A percentile compares a stretch with the other conserved stretches of the same genome.
These are phyloP conservation scores for Anguilla japonica DNA, from an alignment of 2,113 vertebrate genomes.

Conservation along the genomic window DNA sequence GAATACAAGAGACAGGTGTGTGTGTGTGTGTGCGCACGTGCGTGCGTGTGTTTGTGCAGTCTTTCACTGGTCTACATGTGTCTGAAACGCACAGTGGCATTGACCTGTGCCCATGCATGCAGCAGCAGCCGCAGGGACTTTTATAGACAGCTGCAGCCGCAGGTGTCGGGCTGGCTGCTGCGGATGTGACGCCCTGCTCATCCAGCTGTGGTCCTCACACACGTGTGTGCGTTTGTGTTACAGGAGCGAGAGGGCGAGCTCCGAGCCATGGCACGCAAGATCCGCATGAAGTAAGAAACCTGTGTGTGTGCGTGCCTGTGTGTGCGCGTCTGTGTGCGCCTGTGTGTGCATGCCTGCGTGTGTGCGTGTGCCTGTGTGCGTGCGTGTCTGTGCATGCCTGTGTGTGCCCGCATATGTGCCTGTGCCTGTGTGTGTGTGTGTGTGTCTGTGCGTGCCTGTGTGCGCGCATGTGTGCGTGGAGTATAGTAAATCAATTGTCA, in stretches of 20 bases:
- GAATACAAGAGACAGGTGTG: slow-evolving; percentile 86
- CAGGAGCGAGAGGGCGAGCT: slow-evolving; percentile 92
- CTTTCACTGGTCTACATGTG: neutral
- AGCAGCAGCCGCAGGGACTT: neutral
- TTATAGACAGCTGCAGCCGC: neutral
- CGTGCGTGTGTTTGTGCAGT: neutral
- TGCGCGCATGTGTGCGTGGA: too few species aligned
- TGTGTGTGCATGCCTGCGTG: neutral
- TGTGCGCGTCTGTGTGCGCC: slow-evolving; percentile 24
- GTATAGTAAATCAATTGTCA: too few species aligned
- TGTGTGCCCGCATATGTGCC: too few species aligned
- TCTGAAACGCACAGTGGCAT: too few species aligned
- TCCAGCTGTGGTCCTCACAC: too few species aligned
- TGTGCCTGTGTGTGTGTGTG: too few species aligned
- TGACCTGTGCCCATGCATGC: too few species aligned
- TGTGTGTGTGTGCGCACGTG: slow-evolving; percentile 17
- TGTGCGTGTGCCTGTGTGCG: neutral
- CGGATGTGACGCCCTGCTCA: neutral
- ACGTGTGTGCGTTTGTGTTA: neutral
- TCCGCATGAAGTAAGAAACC: slow-evolving; percentile 87
- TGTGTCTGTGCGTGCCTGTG: too few species aligned
- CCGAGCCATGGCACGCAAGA: slow-evolving; percentile 92
- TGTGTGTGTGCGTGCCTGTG: slow-evolving; percentile 35
- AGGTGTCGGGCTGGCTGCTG: neutral
- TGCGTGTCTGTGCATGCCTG: too few species aligned